Evolutionary conservation across 2,888 invertebrate genomes (phyloP).

Genomic region (Marasmarcha lunaedactyla): DNA sequence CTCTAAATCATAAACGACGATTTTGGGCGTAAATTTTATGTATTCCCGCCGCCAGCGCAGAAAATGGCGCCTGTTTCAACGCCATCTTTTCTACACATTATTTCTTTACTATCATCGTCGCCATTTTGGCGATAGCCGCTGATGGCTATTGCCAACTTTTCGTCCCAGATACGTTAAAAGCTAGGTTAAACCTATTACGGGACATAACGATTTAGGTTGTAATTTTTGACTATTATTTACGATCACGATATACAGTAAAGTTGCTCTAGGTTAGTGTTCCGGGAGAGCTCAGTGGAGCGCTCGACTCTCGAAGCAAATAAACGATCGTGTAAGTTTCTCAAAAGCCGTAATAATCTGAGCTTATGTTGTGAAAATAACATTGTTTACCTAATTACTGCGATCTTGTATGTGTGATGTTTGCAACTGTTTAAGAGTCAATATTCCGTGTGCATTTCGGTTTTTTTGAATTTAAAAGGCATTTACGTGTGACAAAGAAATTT

Average conservation of each 20-base stretch:
- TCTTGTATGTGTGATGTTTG: background rate
- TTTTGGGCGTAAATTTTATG: background rate
- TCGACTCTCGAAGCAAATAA: background rate
- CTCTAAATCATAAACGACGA: too few relatives aligned
- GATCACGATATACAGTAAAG: background rate
- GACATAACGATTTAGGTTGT: conserved; percentile 5
- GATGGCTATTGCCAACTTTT: conserved; percentile 15
- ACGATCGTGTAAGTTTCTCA: background rate
- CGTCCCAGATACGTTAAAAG: conserved; percentile 18
- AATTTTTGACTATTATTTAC: conserved; percentile 4
- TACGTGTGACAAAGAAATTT: too few relatives aligned
- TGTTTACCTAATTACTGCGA: background rate
- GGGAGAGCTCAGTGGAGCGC: background rate
- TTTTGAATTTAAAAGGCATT: too few relatives aligned
- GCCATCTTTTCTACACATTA: conserved; percentile 26
- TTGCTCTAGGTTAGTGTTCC: background rate
- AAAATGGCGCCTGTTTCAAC: conserved; percentile 27
- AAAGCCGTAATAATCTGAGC: conserved; percentile 1
- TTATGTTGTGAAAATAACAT: background rate
- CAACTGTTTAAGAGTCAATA: too few relatives aligned
- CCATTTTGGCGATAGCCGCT: conserved; percentile 20
- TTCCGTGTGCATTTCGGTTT: too few relatives aligned
- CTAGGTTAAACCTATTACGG: conserved; percentile 7
- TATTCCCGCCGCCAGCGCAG: conserved; percentile 24
- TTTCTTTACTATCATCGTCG: conserved; percentile 8